Evolutionary conservation across 1,140 invertebrate genomes (phyloP).

Genomic region (Papilio aristodemus): DNA sequence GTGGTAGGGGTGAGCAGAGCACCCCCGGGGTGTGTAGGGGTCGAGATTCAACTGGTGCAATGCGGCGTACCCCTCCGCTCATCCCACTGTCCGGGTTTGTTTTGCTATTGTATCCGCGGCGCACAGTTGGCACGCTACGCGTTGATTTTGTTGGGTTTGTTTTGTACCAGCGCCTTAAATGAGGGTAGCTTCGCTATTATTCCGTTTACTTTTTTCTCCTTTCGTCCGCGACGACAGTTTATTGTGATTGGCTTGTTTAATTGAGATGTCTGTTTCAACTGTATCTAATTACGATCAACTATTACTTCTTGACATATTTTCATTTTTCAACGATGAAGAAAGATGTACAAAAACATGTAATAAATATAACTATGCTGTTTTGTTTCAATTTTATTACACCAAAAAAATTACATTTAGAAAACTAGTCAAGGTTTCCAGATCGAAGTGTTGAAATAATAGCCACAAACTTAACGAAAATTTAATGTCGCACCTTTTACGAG

Average conservation of each 20-base stretch:
- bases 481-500: constrained; percentile 10
- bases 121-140: constrained; percentile 62
- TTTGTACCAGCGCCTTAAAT: constrained; percentile 59
- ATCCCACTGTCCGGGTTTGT: constrained; percentile 62
- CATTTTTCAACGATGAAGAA: neutral
- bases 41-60: constrained; percentile 78
- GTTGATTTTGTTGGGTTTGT: constrained; percentile 67
- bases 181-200: constrained; percentile 48
- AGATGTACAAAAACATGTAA: neutral
- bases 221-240: constrained; percentile 42
- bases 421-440: neutral
- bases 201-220: constrained; percentile 46
- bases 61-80: constrained; percentile 68
- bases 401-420: neutral
- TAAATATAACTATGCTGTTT: too few species aligned
- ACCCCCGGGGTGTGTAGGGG: constrained; percentile 48
- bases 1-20: constrained; percentile 37
- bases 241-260: constrained; percentile 45
- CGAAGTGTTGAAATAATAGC: constrained; percentile 1
- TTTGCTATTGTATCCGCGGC: constrained; percentile 65
- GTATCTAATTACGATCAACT: constrained; percentile 29
- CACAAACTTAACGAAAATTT: neutral
- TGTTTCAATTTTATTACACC: neutral
- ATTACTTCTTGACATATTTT: neutral
- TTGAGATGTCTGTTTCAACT: constrained; percentile 43